phyloP scores from a whole-genome alignment of 1,140 invertebrate species.

The Drosophila hydei region DNA sequence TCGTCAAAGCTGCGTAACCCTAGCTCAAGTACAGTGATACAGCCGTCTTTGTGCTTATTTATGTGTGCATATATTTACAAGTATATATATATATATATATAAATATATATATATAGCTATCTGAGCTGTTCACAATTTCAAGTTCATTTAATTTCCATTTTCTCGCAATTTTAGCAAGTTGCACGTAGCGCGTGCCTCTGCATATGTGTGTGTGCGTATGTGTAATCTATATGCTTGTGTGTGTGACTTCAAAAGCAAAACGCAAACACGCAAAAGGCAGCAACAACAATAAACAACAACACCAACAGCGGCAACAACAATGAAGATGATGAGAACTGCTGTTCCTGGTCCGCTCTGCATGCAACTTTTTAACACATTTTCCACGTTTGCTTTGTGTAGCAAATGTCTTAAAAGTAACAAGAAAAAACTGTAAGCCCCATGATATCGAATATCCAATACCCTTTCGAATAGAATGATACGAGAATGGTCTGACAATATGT shows the following conservation, averaged over 20 bases:
- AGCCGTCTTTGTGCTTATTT: neutral
- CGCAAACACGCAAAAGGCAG: constrained; percentile 57
- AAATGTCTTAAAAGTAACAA: constrained; percentile 49
- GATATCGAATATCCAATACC: neutral
- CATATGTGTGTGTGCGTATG: neutral
- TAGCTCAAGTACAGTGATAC: neutral
- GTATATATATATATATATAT: neutral
- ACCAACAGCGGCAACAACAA: constrained; percentile 30
- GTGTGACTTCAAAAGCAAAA: constrained; percentile 71
- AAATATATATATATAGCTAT: constrained; percentile 7
- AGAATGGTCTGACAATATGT: too few species aligned
- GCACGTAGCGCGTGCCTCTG: constrained; percentile 24
- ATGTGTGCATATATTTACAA: constrained; percentile 1
- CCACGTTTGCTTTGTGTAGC: constrained; percentile 66
- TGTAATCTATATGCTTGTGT: constrained; percentile 23
- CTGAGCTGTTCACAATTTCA: constrained; percentile 57
- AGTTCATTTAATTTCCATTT: constrained; percentile 79
- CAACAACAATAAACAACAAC: constrained; percentile 37
- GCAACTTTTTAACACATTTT: constrained; percentile 71
- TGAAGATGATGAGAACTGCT: constrained; percentile 23
- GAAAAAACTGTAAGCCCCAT: neutral
- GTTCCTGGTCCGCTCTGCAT: constrained; percentile 41
- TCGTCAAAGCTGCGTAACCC: neutral
- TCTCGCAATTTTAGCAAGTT: constrained; percentile 54
- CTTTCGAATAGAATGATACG: too few species aligned